Conservation (phyloP, 2,113 vertebrate species). For the Passer montanus region DNA sequence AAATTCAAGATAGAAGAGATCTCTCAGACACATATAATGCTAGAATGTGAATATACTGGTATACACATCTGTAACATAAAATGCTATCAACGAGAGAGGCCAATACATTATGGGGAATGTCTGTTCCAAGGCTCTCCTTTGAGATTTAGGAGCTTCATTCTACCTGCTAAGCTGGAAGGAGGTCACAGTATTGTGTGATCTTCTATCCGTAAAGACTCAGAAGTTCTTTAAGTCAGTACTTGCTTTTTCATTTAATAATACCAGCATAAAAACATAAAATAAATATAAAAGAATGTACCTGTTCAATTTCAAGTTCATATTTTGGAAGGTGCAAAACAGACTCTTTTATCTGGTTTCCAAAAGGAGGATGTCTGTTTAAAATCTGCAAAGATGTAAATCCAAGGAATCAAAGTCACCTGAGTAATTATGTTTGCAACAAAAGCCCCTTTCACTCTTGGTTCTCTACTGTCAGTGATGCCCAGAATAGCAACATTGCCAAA, state of each 20-base stretch:
- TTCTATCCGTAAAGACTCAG: neutral
- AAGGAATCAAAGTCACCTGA: neutral
- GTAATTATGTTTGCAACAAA: neutral
- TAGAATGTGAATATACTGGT: neutral
- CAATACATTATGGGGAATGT: neutral
- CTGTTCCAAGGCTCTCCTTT: neutral
- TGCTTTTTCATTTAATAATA: neutral
- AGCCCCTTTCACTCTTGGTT: neutral
- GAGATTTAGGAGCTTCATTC: neutral
- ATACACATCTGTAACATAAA: neutral
- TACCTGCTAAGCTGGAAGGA: neutral
- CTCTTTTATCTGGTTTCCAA: conserved; percentile 98
- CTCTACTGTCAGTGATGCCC: neutral
- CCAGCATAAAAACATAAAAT: conserved; percentile 69
- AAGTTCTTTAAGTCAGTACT: neutral
- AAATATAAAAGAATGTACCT: conserved; percentile 27
- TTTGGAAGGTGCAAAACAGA: conserved; percentile 88
- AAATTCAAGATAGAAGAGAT: neutral
- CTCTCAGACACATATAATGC: neutral
- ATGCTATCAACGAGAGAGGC: neutral
- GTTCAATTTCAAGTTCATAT: conserved; percentile 82
- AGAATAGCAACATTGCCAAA: neutral
- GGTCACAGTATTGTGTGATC: neutral
- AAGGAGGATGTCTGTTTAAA: conserved; percentile 94
- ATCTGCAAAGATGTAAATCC: conserved; percentile 78